A percentile compares a stretch with the other conserved stretches of the same genome.
These are phyloP conservation scores for Brienomyrus longianalis DNA, from an alignment of 2,113 vertebrate genomes.

Conservation along the genomic window DNA sequence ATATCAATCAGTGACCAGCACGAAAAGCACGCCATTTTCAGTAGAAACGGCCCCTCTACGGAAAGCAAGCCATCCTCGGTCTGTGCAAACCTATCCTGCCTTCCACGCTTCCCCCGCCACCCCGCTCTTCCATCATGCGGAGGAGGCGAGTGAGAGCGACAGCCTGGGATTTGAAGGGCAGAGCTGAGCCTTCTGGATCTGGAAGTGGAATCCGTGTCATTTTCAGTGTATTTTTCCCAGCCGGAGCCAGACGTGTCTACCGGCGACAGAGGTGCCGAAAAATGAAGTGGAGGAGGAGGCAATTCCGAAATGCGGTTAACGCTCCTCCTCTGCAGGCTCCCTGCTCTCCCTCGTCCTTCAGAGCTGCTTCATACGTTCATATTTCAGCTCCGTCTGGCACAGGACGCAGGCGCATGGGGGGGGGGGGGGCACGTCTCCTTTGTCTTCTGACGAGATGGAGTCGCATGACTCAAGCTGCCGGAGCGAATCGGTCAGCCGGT, in stretches of 20 bases:
- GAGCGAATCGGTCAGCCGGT: background rate
- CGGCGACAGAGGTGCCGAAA: background rate
- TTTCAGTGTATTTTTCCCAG: background rate
- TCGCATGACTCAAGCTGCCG: background rate
- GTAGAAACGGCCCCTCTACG: background rate
- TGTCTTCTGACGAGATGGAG: constrained; percentile 1
- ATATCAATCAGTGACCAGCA: background rate
- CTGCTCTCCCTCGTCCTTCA: background rate
- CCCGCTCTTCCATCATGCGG: background rate
- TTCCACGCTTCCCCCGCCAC: background rate
- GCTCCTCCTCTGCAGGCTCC: background rate
- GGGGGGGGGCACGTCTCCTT: background rate
- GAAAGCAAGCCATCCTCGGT: background rate
- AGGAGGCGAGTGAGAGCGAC: background rate
- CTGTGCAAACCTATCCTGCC: background rate
- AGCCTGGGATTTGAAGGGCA: background rate
- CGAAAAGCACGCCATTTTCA: background rate
- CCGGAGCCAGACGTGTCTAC: background rate
- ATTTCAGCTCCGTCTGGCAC: background rate
- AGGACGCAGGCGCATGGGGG: background rate
- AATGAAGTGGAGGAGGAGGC: too few relatives aligned
- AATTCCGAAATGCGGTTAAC: background rate
- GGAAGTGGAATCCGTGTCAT: background rate
- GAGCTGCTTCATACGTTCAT: background rate
- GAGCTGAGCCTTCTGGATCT: background rate